Evolutionary conservation across 2,797 vertebrate species (phyloP).

Genomic region (Tangara arthus): DNA sequence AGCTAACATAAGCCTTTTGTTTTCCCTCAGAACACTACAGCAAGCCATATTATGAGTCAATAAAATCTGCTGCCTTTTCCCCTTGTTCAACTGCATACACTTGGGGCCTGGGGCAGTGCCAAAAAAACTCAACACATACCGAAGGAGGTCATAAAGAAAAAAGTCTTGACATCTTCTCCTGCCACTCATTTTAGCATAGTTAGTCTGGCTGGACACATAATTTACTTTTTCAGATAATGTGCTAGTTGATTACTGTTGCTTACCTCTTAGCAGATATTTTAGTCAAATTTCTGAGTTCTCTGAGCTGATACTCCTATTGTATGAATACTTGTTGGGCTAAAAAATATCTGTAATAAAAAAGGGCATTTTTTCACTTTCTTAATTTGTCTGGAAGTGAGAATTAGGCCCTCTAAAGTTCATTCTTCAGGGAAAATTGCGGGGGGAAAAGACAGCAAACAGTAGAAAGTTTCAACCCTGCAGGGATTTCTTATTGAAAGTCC

Average conservation of each 20-base stretch:
- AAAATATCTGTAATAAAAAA: background rate
- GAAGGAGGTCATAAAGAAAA: conserved; percentile 39
- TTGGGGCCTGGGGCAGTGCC: conserved; percentile 22
- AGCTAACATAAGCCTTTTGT: conserved; percentile 55
- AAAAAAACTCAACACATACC: conserved; percentile 54
- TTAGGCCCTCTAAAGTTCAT: background rate
- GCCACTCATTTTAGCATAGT: conserved; percentile 39
- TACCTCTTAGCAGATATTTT: background rate
- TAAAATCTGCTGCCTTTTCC: conserved; percentile 41
- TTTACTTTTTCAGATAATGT: conserved; percentile 20
- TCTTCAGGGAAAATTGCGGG: background rate
- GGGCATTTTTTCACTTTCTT: background rate
- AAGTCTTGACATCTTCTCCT: conserved; percentile 32
- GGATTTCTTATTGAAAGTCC: background rate
- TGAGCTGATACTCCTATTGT: background rate
- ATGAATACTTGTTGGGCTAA: background rate
- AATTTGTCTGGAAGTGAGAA: background rate
- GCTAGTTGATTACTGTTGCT: background rate
- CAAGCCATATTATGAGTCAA: conserved; percentile 36
- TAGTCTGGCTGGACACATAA: background rate
- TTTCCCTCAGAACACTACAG: conserved; percentile 11
- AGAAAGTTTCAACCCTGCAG: background rate
- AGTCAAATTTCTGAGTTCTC: background rate
- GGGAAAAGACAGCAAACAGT: background rate
- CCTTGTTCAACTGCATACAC: background rate